Conservation (phyloP, 1,140 invertebrate genomes). For the Epicauta chinensis region DNA sequence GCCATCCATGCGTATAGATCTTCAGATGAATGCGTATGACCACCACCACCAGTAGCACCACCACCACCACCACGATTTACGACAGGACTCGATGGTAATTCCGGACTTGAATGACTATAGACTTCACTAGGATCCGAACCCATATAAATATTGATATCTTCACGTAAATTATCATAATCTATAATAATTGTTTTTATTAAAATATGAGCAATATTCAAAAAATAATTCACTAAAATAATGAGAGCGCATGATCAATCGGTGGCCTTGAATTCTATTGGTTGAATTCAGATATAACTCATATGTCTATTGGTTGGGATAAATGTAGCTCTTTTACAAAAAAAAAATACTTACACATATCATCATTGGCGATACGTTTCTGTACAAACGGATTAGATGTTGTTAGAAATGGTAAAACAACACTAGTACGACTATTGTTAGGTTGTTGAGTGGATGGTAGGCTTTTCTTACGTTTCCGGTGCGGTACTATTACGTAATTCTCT, state of each 20-base stretch:
- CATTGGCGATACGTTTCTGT: conserved; percentile 29
- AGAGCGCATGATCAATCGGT: too few species aligned
- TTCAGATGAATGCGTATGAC: conserved; percentile 55
- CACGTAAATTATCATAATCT: conserved; percentile 69
- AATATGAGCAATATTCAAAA: too few species aligned
- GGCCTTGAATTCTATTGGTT: too few species aligned
- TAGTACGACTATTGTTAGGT: conserved; percentile 63
- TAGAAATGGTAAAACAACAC: conserved; percentile 69
- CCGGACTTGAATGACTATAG: conserved; percentile 38
- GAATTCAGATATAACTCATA: too few species aligned
- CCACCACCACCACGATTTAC: conserved; percentile 17
- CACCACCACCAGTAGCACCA: conserved; percentile 25
- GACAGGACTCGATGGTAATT: conserved; percentile 44
- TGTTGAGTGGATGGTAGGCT: conserved; percentile 56
- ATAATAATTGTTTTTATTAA: conserved; percentile 9
- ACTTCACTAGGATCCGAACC: conserved; percentile 55
- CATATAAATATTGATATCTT: conserved; percentile 51
- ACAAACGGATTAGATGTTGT: conserved; percentile 47
- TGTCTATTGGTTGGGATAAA: too few species aligned
- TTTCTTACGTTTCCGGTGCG: conserved; percentile 41
- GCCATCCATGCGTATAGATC: conserved; percentile 95
- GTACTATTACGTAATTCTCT: too few species aligned
- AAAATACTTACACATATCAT: conserved; percentile 33
- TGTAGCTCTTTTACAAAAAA: too few species aligned
- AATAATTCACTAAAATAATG: too few species aligned